Conservation (phyloP, 2,113 vertebrate genomes). For the Atlantisia rogersi region DNA sequence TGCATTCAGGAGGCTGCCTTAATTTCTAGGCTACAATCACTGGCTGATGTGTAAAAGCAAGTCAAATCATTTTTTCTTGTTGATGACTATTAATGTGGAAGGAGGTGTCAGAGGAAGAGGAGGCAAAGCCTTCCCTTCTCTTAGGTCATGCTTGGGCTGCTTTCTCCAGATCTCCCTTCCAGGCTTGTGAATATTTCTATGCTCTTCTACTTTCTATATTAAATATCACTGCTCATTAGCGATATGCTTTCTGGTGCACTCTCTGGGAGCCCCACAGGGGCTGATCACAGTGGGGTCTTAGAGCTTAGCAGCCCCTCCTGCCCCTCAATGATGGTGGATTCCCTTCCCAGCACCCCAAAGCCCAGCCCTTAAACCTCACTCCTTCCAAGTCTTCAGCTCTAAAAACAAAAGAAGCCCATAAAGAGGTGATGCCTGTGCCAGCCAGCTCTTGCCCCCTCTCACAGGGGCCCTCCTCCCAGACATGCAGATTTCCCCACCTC, state of each 20-base stretch:
- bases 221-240: background rate
- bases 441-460: accelerated
- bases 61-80: background rate
- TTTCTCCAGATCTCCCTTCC: background rate
- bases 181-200: background rate
- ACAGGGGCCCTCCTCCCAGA: background rate
- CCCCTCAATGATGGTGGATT: too few relatives aligned
- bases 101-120: background rate
- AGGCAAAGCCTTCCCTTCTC: background rate
- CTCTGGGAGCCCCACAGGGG: background rate
- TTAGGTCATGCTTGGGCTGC: background rate
- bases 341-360: background rate
- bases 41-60: background rate
- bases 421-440: background rate
- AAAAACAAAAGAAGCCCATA: background rate
- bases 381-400: background rate
- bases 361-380: background rate
- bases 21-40: background rate
- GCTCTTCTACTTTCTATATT: background rate
- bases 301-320: background rate
- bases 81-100: background rate
- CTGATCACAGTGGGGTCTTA: background rate
- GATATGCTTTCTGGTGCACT: background rate
- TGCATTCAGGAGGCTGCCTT: accelerated
- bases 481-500: background rate